phyloP scores from a whole-genome alignment of 1,140 invertebrate genomes.

The Drosophila pandora region DNA sequence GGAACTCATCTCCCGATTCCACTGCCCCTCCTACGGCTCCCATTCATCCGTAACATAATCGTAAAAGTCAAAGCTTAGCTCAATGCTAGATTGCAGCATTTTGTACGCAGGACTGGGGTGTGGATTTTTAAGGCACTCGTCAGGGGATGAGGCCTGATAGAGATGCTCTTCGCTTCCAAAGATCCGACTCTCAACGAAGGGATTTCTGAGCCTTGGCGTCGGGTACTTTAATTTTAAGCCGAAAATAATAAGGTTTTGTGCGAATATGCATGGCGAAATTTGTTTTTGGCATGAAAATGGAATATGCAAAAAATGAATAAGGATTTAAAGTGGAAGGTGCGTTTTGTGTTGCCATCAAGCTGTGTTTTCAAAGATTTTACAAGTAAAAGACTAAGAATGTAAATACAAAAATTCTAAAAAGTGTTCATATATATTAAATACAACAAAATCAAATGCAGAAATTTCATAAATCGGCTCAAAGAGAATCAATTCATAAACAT shows the following conservation, averaged over 20 bases:
- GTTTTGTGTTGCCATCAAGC: too few species aligned
- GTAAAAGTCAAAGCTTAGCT: conserved; percentile 77
- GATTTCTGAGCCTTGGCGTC: conserved; percentile 6
- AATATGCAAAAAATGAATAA: neutral
- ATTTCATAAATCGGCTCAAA: neutral
- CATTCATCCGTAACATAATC: conserved; percentile 64
- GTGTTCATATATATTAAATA: conserved; percentile 2
- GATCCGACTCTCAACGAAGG: conserved; percentile 15
- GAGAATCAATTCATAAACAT: neutral
- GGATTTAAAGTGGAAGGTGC: neutral
- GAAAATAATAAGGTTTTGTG: conserved; percentile 24
- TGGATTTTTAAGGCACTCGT: conserved; percentile 56
- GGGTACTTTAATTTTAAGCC: conserved; percentile 12
- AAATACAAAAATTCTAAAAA: neutral
- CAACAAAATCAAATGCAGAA: neutral
- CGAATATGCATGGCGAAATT: neutral
- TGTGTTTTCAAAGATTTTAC: too few species aligned
- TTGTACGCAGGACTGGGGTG: conserved; percentile 29
- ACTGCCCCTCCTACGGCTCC: neutral
- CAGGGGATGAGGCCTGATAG: conserved; percentile 22
- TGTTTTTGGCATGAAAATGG: neutral
- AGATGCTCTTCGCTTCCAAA: conserved; percentile 27
- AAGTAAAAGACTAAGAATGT: neutral
- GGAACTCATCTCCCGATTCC: conserved; percentile 3
- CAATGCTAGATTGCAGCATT: conserved; percentile 60